Evolutionary conservation across 2,888 invertebrate species (phyloP).

Genomic region (Drosophila nr. perissopoda): DNA sequence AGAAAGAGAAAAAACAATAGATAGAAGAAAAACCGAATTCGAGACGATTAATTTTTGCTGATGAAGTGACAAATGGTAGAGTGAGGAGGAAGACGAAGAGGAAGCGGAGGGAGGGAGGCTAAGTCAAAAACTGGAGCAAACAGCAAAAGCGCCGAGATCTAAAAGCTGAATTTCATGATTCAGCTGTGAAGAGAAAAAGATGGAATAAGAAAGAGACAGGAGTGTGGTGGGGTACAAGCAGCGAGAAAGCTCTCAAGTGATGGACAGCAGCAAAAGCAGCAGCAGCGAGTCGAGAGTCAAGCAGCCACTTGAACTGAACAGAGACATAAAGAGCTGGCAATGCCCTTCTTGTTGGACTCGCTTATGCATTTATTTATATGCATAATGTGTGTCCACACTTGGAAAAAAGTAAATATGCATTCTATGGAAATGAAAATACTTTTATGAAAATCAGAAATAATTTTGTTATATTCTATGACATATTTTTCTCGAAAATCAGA

Average conservation of each 20-base stretch:
- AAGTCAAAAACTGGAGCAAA: constrained; percentile 54
- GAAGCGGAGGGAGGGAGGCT: background rate
- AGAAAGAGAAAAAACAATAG: constrained; percentile 16
- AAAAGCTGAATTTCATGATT: constrained; percentile 55
- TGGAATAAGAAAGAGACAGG: background rate
- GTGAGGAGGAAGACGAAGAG: background rate
- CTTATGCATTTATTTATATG: constrained; percentile 11
- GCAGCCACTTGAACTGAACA: constrained; percentile 72
- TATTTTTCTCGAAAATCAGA: background rate
- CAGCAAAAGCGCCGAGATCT: constrained; percentile 32
- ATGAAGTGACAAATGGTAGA: constrained; percentile 62
- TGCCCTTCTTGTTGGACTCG: constrained; percentile 11
- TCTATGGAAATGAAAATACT: background rate
- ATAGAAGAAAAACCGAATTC: constrained; percentile 44
- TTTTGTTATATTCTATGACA: background rate
- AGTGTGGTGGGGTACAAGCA: background rate
- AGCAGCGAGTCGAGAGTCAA: constrained; percentile 49
- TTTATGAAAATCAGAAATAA: background rate
- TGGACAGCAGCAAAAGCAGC: constrained; percentile 43
- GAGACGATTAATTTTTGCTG: constrained; percentile 68
- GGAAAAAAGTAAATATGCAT: background rate
- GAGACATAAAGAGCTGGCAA: constrained; percentile 39
- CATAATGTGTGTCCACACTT: constrained; percentile 1
- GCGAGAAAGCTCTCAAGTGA: constrained; percentile 71
- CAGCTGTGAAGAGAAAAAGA: constrained; percentile 20